A percentile compares a stretch with the other conserved stretches of the same genome.
These are phyloP conservation scores for Melinaea marsaeus DNA, from an alignment of 2,888 invertebrate species.

Conservation along the genomic window DNA sequence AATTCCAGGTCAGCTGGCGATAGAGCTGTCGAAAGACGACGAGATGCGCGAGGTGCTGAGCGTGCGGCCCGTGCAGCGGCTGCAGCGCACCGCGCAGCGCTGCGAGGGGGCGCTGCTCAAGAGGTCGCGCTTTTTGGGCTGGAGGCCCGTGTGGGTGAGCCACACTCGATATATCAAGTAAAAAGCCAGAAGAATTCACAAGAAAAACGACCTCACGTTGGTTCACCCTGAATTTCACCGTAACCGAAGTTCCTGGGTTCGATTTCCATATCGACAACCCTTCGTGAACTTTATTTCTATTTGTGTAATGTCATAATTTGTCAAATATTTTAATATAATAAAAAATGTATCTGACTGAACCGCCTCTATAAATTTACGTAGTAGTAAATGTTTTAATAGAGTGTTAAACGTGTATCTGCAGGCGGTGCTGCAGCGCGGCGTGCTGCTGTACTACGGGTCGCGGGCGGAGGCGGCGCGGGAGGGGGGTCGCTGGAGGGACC, in stretches of 20 bases:
- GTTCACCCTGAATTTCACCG: too few species aligned
- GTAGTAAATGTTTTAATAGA: too few species aligned
- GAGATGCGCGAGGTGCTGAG: slow-evolving; percentile 81
- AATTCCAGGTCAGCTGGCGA: slow-evolving; percentile 77
- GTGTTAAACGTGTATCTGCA: slow-evolving; percentile 34
- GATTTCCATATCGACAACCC: too few species aligned
- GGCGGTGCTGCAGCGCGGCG: slow-evolving; percentile 82
- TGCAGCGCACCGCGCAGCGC: slow-evolving; percentile 77
- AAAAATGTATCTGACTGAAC: too few species aligned
- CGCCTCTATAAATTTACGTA: too few species aligned
- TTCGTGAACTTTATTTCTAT: too few species aligned
- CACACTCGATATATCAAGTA: not conserved
- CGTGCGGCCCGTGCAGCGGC: slow-evolving; percentile 79
- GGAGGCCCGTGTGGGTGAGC: slow-evolving; percentile 80
- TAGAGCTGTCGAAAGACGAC: slow-evolving; percentile 78
- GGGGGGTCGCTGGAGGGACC: slow-evolving; percentile 74
- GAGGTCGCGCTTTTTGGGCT: slow-evolving; percentile 80
- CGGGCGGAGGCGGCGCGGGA: slow-evolving; percentile 80
- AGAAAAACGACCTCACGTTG: too few species aligned
- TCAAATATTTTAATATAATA: too few species aligned
- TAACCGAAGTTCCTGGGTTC: too few species aligned
- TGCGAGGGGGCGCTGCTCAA: slow-evolving; percentile 82
- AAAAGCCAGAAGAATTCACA: not conserved
- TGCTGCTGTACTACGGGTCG: slow-evolving; percentile 78
- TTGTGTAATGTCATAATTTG: too few species aligned